Evolutionary conservation across 2,113 vertebrate genomes (phyloP).

Genomic region (Gobius niger): DNA sequence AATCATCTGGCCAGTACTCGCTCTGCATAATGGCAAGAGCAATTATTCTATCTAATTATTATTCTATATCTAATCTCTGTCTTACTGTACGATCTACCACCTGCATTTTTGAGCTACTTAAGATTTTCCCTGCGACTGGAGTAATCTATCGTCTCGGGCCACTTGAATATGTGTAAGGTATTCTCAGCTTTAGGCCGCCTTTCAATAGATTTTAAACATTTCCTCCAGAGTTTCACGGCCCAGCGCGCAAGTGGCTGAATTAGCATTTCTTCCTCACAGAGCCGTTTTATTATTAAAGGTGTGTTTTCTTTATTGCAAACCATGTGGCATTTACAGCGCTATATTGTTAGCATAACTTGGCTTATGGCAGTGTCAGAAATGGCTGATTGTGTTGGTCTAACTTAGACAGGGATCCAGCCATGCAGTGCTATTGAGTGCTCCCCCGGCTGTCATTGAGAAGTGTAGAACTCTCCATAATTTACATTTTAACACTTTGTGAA

Average conservation of each 20-base stretch:
- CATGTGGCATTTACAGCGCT: constrained; percentile 26
- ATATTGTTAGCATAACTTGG: constrained; percentile 22
- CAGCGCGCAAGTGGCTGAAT: constrained; percentile 24
- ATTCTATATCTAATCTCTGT: no score
- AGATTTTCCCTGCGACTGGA: no score
- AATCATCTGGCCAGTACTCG: no score
- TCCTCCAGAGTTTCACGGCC: constrained; percentile 2
- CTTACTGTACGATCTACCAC: no score
- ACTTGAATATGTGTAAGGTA: no score
- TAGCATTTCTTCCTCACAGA: constrained; percentile 40
- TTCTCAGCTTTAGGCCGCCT: constrained; percentile 30
- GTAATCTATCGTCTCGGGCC: no score
- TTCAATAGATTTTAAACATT: constrained; percentile 45
- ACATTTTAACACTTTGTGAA: constrained; percentile 66
- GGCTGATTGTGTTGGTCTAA: constrained; percentile 39
- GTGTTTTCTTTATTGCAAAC: constrained; percentile 31
- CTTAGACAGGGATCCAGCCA: constrained; percentile 39
- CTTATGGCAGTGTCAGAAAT: constrained; percentile 28
- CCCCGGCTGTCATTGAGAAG: constrained; percentile 56
- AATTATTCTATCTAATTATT: no score
- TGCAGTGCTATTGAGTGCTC: constrained; percentile 38
- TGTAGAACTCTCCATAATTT: constrained; percentile 65
- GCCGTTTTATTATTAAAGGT: constrained; percentile 22
- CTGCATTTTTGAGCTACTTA: no score
- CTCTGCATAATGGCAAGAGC: no score